phyloP scores from a whole-genome alignment of 2,797 vertebrate species.

The Chaetophractus vellerosus region DNA sequence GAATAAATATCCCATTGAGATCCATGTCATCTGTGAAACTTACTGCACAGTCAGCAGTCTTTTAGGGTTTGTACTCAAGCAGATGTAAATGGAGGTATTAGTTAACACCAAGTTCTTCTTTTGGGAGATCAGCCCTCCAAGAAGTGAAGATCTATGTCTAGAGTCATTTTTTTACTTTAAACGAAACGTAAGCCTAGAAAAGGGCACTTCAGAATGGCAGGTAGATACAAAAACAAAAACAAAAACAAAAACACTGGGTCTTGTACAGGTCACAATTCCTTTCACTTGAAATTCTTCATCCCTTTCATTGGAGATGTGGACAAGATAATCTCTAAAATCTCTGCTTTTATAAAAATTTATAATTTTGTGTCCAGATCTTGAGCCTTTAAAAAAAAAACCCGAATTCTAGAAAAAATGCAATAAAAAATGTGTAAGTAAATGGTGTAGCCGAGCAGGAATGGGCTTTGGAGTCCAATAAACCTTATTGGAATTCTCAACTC shows the following conservation, averaged over 20 bases:
- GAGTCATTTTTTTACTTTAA: background rate
- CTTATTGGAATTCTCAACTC: slow-evolving; percentile 10
- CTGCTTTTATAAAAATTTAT: slow-evolving; percentile 21
- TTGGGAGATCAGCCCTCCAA: background rate
- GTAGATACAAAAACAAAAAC: background rate
- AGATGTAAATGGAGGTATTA: background rate
- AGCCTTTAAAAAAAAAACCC: background rate
- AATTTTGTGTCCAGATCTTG: background rate
- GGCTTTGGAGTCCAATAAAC: background rate
- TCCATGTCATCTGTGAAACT: background rate
- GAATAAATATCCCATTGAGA: background rate
- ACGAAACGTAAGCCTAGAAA: background rate
- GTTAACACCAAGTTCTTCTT: background rate
- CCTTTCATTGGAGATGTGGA: background rate
- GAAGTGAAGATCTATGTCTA: background rate
- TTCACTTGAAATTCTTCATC: background rate
- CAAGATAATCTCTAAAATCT: slow-evolving; percentile 35
- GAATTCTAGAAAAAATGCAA: background rate
- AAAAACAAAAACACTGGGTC: background rate
- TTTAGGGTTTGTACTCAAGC: background rate
- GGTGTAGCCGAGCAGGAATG: background rate
- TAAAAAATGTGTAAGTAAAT: background rate
- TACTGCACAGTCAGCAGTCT: background rate
- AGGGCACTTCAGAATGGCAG: background rate
- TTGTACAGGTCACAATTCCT: background rate